Conservation (phyloP, 1,140 invertebrate genomes). For the Oncopodura yosiiana region DNA sequence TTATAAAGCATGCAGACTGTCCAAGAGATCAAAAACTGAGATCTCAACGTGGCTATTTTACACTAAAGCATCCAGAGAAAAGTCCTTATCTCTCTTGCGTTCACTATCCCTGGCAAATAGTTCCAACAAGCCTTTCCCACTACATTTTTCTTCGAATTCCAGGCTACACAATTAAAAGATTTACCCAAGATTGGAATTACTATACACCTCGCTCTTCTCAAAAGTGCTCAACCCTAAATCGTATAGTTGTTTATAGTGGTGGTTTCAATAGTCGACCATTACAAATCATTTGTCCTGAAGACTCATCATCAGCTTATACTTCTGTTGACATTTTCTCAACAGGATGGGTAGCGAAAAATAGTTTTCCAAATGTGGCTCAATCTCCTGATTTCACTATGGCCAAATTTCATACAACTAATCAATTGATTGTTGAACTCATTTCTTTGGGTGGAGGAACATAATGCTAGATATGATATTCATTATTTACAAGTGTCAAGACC, state of each 20-base stretch:
- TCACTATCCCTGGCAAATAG: constrained; percentile 64
- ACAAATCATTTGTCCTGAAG: constrained; percentile 51
- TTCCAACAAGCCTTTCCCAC: constrained; percentile 53
- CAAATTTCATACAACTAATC: constrained; percentile 12
- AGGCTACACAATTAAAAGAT: constrained; percentile 48
- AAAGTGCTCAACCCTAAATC: constrained; percentile 56
- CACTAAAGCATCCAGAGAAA: constrained; percentile 54
- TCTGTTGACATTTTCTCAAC: constrained; percentile 69
- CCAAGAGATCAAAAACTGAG: constrained; percentile 52
- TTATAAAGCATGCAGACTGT: constrained; percentile 59
- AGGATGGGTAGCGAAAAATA: constrained; percentile 54
- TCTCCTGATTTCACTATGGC: constrained; percentile 16
- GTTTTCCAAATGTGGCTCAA: constrained; percentile 22
- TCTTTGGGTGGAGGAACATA: constrained; percentile 24
- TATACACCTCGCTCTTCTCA: constrained; percentile 46
- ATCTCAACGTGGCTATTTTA: constrained; percentile 66
- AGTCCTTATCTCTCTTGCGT: constrained; percentile 62
- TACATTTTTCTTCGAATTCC: constrained; percentile 61
- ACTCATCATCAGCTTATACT: constrained; percentile 47
- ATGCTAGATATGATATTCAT: constrained; percentile 52
- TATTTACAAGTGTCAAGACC: constrained; percentile 59
- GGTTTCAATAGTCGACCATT: constrained; percentile 38
- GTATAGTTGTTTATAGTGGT: constrained; percentile 61
- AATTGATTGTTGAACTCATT: constrained; percentile 19
- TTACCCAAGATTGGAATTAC: constrained; percentile 44